phyloP scores from a whole-genome alignment of 2,113 vertebrate species.

The Fregetta grallaria region DNA sequence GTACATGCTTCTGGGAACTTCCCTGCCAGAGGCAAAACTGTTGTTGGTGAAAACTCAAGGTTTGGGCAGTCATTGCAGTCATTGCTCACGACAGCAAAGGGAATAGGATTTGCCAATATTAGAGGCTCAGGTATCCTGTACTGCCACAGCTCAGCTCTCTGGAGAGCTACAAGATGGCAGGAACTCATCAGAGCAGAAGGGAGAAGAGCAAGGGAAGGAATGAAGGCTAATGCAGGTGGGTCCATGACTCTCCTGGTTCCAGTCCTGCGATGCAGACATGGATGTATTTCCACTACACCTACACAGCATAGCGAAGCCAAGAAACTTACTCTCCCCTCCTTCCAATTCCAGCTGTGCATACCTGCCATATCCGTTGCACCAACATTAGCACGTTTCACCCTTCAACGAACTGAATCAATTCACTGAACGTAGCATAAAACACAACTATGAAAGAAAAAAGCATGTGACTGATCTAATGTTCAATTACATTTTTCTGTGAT shows the following conservation, averaged over 20 bases:
- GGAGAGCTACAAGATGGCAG: background rate
- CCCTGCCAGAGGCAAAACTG: background rate
- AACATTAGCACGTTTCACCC: background rate
- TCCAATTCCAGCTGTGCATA: background rate
- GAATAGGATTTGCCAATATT: background rate
- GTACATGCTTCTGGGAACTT: background rate
- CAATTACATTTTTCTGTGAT: background rate
- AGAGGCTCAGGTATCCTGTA: background rate
- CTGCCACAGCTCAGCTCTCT: background rate
- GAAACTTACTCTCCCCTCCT: background rate
- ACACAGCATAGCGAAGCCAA: background rate
- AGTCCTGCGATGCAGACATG: too few species aligned
- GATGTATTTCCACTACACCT: background rate
- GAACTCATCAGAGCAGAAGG: background rate
- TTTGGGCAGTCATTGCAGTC: background rate
- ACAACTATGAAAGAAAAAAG: background rate
- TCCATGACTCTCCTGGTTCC: background rate
- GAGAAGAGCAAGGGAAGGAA: background rate
- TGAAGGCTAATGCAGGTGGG: background rate
- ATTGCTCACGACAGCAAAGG: accelerated
- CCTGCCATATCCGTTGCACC: background rate
- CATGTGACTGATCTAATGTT: background rate
- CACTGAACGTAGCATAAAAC: background rate
- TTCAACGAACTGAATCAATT: background rate
- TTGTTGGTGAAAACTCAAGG: background rate